Evolutionary conservation across 2,888 invertebrate genomes (phyloP).

Genomic region (Diachrysia chrysitis): DNA sequence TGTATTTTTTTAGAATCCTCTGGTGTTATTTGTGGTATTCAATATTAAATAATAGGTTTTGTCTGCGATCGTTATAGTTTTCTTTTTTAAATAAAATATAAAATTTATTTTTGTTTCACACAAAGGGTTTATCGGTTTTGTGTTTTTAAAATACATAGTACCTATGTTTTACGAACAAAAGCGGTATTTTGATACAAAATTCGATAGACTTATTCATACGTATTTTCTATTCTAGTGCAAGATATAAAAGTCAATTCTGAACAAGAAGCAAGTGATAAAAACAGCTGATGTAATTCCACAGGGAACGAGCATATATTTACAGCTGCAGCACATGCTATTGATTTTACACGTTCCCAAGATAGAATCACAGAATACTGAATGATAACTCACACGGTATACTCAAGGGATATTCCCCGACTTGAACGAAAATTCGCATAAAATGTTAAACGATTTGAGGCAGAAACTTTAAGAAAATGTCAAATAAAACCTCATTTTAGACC

Average conservation of each 20-base stretch:
- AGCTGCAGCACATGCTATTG: slow-evolving; percentile 23
- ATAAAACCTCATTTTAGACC: slow-evolving; percentile 55
- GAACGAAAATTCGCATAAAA: slow-evolving; percentile 44
- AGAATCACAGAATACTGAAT: slow-evolving; percentile 8
- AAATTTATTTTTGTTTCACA: neutral
- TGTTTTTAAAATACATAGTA: neutral
- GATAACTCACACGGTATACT: slow-evolving; percentile 12
- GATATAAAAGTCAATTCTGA: neutral
- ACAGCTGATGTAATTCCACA: slow-evolving; percentile 3
- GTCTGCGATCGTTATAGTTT: neutral
- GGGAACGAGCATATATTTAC: slow-evolving; percentile 3
- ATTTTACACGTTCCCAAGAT: slow-evolving; percentile 26
- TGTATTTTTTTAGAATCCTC: neutral
- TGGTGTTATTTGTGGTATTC: neutral
- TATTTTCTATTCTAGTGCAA: neutral
- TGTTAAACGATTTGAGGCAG: slow-evolving; percentile 42
- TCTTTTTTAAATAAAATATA: neutral
- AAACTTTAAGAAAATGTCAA: slow-evolving; percentile 50
- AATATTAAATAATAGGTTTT: neutral
- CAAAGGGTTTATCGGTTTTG: neutral
- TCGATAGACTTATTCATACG: neutral
- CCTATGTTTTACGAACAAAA: neutral
- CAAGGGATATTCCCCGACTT: slow-evolving; percentile 16
- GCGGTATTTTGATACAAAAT: neutral
- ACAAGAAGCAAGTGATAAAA: neutral